phyloP scores from a whole-genome alignment of 2,888 invertebrate genomes.

The Callyntrura sp. region DNA sequence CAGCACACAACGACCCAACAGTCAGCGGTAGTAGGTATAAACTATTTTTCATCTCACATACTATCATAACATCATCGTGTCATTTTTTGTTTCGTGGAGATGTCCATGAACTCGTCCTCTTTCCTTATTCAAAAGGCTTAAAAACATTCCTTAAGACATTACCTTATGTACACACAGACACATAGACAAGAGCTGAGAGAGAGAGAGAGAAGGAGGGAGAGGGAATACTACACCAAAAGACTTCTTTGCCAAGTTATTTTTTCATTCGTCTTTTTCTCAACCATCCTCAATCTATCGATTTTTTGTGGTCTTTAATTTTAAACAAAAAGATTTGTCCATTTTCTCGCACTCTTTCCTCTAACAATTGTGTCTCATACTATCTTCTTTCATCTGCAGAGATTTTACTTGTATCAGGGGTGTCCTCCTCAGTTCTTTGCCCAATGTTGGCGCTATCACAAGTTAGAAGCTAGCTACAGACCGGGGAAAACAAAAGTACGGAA shows the following conservation, averaged over 20 bases:
- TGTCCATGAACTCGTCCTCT: constrained; percentile 70
- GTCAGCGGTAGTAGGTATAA: not conserved
- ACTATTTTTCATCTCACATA: constrained; percentile 51
- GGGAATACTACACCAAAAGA: not conserved
- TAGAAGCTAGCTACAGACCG: not conserved
- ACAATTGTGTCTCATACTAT: constrained; percentile 2
- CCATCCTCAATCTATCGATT: constrained; percentile 51
- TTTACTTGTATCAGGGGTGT: no score
- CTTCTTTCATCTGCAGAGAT: constrained; percentile 39
- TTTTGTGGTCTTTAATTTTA: not conserved
- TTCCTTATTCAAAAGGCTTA: constrained; percentile 44
- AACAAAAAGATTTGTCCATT: not conserved
- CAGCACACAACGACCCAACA: not conserved
- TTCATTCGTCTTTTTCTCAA: constrained; percentile 43
- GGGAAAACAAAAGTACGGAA: constrained; percentile 46
- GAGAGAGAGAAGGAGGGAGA: not conserved
- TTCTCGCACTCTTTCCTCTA: constrained; percentile 19
- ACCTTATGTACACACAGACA: not conserved
- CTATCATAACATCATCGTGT: constrained; percentile 57
- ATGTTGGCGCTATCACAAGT: not conserved
- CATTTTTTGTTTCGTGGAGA: constrained; percentile 65
- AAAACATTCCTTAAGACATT: constrained; percentile 34
- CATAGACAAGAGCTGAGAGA: not conserved
- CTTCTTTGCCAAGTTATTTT: constrained; percentile 38
- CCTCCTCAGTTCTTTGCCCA: not conserved